phyloP scores from a whole-genome alignment of 2,888 invertebrate genomes.

The Eristalis intricaria region DNA sequence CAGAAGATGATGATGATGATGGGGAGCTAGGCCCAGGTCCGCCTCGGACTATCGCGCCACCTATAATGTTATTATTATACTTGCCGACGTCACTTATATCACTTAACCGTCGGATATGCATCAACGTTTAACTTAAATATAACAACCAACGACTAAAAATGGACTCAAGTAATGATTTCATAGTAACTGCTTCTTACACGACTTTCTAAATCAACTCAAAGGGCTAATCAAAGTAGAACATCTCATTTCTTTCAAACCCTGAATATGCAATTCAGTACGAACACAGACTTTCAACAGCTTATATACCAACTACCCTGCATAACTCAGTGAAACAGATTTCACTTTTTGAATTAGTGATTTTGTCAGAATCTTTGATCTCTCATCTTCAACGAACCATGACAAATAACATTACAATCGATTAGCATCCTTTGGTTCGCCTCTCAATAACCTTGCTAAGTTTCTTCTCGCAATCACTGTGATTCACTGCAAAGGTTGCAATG shows the following conservation, averaged over 20 bases:
- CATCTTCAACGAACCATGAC: constrained; percentile 35
- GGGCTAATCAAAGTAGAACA: neutral
- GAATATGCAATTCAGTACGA: constrained; percentile 34
- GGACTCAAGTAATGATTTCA: too few relatives aligned
- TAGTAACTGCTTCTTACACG: neutral
- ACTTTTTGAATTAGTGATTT: constrained; percentile 20
- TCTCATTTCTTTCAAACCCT: neutral
- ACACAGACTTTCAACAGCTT: constrained; percentile 26
- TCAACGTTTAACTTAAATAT: too few relatives aligned
- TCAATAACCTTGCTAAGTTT: constrained; percentile 11
- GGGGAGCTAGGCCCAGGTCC: too few relatives aligned
- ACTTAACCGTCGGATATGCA: too few relatives aligned
- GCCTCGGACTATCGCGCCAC: too few relatives aligned
- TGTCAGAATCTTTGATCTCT: constrained; percentile 16
- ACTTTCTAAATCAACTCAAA: neutral
- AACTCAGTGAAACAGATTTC: constrained; percentile 35
- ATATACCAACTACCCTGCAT: neutral
- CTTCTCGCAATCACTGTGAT: constrained; percentile 53
- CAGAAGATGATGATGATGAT: too few relatives aligned
- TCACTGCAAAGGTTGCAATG: constrained; percentile 47
- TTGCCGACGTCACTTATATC: too few relatives aligned
- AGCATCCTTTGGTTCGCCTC: constrained; percentile 2
- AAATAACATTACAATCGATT: constrained; percentile 46
- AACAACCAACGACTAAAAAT: neutral
- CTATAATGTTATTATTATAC: too few relatives aligned